Conservation (phyloP, 2,888 invertebrate genomes). For the Xylota segnis region DNA sequence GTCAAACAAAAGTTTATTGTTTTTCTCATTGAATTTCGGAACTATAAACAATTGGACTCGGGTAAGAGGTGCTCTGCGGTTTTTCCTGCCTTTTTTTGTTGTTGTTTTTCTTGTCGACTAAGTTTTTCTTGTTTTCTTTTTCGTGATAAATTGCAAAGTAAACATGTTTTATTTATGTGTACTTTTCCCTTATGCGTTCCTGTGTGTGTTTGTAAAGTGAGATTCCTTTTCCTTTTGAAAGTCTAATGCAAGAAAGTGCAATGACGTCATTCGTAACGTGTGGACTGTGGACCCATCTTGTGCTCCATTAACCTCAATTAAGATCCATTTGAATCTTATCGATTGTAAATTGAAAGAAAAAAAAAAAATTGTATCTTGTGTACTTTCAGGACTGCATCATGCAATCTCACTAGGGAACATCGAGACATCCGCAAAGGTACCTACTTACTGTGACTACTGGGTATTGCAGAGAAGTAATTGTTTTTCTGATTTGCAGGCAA, state of each 20-base stretch:
- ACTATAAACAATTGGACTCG: constrained; percentile 65
- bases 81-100: constrained; percentile 18
- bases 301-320: constrained; percentile 76
- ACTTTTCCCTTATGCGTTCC: constrained; percentile 5
- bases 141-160: constrained; percentile 55
- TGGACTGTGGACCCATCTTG: constrained; percentile 54
- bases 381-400: constrained; percentile 83
- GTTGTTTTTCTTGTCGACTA: constrained; percentile 8
- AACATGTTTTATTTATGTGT: constrained; percentile 65
- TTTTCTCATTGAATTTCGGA: constrained; percentile 65
- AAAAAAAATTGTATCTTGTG: constrained; percentile 26
- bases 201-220: constrained; percentile 3
- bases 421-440: constrained; percentile 83
- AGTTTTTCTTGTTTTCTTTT: constrained; percentile 14
- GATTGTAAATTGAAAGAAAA: constrained; percentile 61
- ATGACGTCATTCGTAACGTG: constrained; percentile 71
- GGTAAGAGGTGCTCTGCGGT: constrained; percentile 43
- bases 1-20: constrained; percentile 72
- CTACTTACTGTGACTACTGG: neutral
- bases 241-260: constrained; percentile 64
- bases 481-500: constrained; percentile 77
- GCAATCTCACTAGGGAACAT: constrained; percentile 85
- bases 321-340: constrained; percentile 70
- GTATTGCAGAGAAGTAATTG: constrained; percentile 23
- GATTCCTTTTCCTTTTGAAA: constrained; percentile 26